phyloP scores from a whole-genome alignment of 2,888 invertebrate genomes.

The Blastobasis lacticolella region DNA sequence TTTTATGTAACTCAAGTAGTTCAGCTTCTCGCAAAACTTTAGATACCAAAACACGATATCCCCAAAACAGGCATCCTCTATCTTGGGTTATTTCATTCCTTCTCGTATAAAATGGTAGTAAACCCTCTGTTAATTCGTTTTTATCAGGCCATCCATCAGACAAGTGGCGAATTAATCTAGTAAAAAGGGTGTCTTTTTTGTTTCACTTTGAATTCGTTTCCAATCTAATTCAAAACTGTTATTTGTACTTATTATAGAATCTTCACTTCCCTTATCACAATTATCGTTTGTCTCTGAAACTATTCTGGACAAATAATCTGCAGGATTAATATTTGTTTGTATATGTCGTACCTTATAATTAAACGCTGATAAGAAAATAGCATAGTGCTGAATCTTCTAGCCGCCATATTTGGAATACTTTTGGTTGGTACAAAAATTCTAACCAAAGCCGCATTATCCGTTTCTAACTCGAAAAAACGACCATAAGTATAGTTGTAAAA shows the following conservation, averaged over 20 bases:
- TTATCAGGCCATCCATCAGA: constrained; percentile 5
- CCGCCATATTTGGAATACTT: constrained; percentile 28
- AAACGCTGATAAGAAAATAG: constrained; percentile 18
- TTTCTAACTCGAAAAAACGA: constrained; percentile 17
- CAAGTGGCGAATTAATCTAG: not conserved
- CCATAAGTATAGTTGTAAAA: constrained; percentile 21
- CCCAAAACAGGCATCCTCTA: constrained; percentile 7
- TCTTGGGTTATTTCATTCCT: constrained; percentile 1
- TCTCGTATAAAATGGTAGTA: constrained; percentile 2
- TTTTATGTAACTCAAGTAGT: constrained; percentile 3
- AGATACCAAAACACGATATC: constrained; percentile 3
- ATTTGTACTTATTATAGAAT: not conserved
- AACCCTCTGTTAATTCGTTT: not conserved
- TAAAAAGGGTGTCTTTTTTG: constrained; percentile 1
- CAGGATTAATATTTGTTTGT: no score
- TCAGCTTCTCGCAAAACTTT: not conserved
- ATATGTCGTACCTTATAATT: constrained; percentile 15
- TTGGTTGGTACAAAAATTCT: constrained; percentile 28
- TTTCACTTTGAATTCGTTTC: constrained; percentile 4
- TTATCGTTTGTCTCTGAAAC: constrained; percentile 6
- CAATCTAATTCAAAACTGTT: constrained; percentile 2
- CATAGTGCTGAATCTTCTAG: constrained; percentile 21
- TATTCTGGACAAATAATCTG: constrained; percentile 15
- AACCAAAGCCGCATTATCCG: constrained; percentile 19
- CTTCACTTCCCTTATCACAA: not conserved